phyloP scores from a whole-genome alignment of 2,113 vertebrate species.

The Emberiza fucata region DNA sequence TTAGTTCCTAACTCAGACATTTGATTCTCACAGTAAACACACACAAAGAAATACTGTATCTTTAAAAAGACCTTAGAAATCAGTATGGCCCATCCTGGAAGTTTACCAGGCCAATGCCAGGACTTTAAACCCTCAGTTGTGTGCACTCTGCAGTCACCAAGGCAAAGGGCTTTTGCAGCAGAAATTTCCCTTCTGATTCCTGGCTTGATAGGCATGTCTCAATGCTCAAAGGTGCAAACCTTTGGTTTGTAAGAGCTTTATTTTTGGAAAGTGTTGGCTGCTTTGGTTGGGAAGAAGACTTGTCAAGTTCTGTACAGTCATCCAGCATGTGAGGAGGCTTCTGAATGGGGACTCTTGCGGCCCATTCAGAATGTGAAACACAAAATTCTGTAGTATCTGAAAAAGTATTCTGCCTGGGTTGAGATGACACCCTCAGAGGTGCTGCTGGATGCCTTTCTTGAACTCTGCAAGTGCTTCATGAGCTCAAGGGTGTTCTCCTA shows the following conservation, averaged over 20 bases:
- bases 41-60: neutral
- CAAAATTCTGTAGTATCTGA: neutral
- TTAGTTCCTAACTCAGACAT: neutral
- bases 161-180: neutral
- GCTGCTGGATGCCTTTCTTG: neutral
- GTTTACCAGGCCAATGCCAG: neutral
- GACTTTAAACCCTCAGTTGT: neutral
- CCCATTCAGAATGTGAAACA: neutral
- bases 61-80: neutral
- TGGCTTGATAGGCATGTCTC: neutral
- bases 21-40: neutral
- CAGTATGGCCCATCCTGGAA: neutral
- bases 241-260: neutral
- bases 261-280: neutral
- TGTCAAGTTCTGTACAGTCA: neutral
- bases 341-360: fast-evolving
- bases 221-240: neutral
- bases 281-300: neutral
- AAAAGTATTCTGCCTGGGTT: neutral
- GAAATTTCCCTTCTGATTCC: neutral
- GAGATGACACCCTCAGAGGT: neutral
- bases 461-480: neutral
- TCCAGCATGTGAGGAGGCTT: fast-evolving
- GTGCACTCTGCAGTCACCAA: neutral
- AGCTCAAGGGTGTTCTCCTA: neutral